Base-by-base conservation (phyloP, 2,888 invertebrate genomes). In the Gari tellinella region DNA sequence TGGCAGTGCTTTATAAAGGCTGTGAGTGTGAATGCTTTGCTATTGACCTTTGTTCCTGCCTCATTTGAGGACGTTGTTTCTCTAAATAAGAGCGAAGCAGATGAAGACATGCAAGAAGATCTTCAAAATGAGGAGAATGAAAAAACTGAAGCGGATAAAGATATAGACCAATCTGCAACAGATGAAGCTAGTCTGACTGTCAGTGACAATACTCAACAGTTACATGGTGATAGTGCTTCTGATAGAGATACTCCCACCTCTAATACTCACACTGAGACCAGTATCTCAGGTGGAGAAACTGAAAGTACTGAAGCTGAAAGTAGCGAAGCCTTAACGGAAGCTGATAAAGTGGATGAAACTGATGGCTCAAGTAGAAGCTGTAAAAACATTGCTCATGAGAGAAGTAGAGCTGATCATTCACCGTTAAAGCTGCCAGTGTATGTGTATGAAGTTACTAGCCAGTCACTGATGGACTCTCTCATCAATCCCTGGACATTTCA, bases 1-100 rank as follows among this genome's bases (percentile, higher is more conserved):
- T 95, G 95, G 95, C 93, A 94, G 63, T 95, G 95, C 89, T 95
- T 94, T 86, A 93, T 95, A 31, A 95, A 94, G 91, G 94, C 94
- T 15, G 92, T 94, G 38, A 94, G 94, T 37, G 90, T 93, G 8
- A 94, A 94, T 0, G 94, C 95, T 82, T 93, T 95, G 26, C 93
- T 95, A 38, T 90, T 95, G 46, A 95, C 95, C 14, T 93, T 95
- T 78, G 86, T 95, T 26, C 95, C 95, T 2, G 94, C 94, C 2
- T 93, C 94, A 25, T 94, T 94, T 84, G 92, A 93, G 41, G 92
- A 92, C 72, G 81, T 93, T 40, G 84, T 89, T 40, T 67, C 84
- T 17, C 80, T 92, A 25, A 85, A 86, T 56, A 48, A 55, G 43
- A 46, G 40, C 17, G 26, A 17, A 19, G n/a, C 10, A 45, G 26